Evolutionary conservation across 1,140 invertebrate genomes (phyloP).

Genomic region (Caerostris extrusa): DNA sequence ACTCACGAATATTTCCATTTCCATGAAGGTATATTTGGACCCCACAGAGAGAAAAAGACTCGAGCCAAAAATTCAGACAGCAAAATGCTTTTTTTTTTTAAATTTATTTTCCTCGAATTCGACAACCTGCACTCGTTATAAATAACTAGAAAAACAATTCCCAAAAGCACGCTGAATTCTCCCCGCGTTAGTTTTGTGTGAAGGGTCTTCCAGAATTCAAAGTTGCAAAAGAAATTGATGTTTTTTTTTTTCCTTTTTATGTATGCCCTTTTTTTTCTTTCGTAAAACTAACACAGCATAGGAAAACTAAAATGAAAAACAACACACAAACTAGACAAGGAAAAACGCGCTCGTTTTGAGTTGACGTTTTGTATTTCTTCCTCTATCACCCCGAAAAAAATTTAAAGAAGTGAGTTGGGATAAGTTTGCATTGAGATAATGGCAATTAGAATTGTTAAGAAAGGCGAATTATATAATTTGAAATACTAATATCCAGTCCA

Average conservation of each 20-base stretch:
- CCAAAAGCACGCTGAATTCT: slow-evolving; percentile 11
- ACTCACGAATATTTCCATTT: too few species aligned
- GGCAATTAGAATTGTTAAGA: neutral
- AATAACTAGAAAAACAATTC: slow-evolving; percentile 32
- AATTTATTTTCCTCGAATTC: neutral
- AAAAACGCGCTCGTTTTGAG: neutral
- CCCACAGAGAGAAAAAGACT: too few species aligned
- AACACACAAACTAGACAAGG: neutral
- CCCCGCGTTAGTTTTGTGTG: neutral
- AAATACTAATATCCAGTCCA: too few species aligned
- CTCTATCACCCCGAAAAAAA: neutral
- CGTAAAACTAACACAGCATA: neutral
- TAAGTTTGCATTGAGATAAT: slow-evolving; percentile 26
- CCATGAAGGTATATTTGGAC: too few species aligned
- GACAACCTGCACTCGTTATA: neutral
- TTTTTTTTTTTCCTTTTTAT: neutral
- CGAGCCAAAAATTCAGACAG: too few species aligned
- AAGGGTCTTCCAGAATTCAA: neutral
- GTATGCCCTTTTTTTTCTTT: neutral
- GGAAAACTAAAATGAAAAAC: neutral
- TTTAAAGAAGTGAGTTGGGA: neutral
- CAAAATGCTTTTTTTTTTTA: neutral
- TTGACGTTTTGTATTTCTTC: neutral
- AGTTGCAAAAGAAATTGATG: slow-evolving; percentile 30
- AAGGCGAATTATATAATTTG: too few species aligned